Percentiles rank a stretch among this genome's conserved stretches.
Evolutionary conservation across 2,797 vertebrate genomes (phyloP).

Genomic region (Micromesistius poutassou): DNA sequence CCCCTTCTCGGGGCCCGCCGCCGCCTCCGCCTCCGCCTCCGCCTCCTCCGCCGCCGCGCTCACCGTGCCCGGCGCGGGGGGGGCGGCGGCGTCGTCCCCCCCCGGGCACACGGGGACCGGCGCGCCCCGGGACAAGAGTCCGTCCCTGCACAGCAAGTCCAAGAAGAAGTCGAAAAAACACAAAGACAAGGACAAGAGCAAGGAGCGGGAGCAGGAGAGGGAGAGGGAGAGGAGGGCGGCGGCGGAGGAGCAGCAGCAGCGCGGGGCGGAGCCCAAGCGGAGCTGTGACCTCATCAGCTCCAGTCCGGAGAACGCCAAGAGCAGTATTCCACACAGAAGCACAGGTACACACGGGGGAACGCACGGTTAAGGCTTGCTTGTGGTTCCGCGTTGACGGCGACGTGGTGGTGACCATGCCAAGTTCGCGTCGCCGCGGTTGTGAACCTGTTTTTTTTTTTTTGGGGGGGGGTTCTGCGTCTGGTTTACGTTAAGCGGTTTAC

Average conservation of each 20-base stretch:
- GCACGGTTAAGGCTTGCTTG: not conserved
- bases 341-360: slow-evolving; percentile 76
- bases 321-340: slow-evolving; percentile 71
- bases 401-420: no score
- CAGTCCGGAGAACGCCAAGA: slow-evolving; percentile 64
- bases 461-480: no score
- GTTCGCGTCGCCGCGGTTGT: no score
- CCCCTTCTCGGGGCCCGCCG: slow-evolving; percentile 26
- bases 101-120: slow-evolving; percentile 36
- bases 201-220: slow-evolving; percentile 69
- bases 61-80: slow-evolving; percentile 21
- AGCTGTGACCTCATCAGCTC: slow-evolving; percentile 64
- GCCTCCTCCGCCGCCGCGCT: slow-evolving; percentile 26
- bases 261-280: slow-evolving; percentile 57
- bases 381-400: no score
- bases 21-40: no score
- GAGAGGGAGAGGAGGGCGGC: slow-evolving; percentile 39
- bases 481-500: no score
- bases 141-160: slow-evolving; percentile 74
- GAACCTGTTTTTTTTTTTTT: no score
- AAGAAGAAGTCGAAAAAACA: slow-evolving; percentile 96
- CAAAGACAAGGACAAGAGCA: slow-evolving; percentile 86
- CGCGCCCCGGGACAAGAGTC: slow-evolving; percentile 42
- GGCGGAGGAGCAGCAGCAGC: slow-evolving; percentile 62
- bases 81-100: slow-evolving; percentile 47